Percentiles rank a stretch among this genome's conserved stretches.
Evolutionary conservation across 2,797 vertebrate genomes (phyloP).

Genomic region (Microhierax caerulescens): DNA sequence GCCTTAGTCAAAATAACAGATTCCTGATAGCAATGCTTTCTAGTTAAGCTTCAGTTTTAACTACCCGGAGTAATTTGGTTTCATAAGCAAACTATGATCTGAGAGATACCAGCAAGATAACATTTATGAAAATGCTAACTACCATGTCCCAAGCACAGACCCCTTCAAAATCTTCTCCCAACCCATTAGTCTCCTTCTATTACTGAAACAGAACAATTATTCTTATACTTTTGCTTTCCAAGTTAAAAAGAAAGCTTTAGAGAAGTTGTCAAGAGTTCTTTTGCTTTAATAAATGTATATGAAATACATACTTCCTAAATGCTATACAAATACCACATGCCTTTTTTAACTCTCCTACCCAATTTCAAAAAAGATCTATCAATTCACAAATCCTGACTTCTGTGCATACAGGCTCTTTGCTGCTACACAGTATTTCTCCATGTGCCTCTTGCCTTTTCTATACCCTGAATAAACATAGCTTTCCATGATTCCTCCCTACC

Average conservation of each 20-base stretch:
- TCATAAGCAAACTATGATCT: not conserved
- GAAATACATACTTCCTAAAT: not conserved
- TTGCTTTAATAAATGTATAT: not conserved
- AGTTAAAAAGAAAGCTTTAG: not conserved
- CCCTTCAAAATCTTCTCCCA: not conserved
- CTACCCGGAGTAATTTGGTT: not conserved
- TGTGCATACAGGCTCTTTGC: not conserved
- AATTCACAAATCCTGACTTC: not conserved
- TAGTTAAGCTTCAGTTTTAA: not conserved
- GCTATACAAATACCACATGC: not conserved
- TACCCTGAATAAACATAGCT: not conserved
- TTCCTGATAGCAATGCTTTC: not conserved
- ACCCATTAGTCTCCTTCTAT: not conserved
- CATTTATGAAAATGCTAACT: not conserved
- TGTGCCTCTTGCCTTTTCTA: not conserved
- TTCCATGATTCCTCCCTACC: not conserved
- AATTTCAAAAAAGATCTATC: not conserved
- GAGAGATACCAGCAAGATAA: not conserved
- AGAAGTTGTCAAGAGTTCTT: not conserved
- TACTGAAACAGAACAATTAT: not conserved
- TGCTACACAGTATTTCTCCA: not conserved
- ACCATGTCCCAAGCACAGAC: not conserved
- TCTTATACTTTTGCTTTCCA: not conserved
- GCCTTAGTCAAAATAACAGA: not conserved
- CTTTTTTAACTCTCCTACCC: accelerated